phyloP scores from a whole-genome alignment of 2,888 invertebrate genomes.

The Morpho deidamia region DNA sequence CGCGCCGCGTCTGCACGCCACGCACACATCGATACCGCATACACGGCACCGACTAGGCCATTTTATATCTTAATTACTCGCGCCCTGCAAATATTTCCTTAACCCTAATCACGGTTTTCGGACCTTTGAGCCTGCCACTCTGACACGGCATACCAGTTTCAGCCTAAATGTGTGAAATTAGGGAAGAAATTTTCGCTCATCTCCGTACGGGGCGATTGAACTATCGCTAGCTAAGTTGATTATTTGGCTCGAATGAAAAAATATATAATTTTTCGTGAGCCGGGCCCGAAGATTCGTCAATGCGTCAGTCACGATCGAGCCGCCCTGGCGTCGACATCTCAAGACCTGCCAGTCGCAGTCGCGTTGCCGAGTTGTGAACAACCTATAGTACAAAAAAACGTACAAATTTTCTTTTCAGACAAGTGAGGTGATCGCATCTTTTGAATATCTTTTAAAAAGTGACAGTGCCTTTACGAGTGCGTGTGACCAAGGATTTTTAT shows the following conservation, averaged over 20 bases:
- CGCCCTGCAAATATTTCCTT: constrained; percentile 27
- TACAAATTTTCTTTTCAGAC: constrained; percentile 60
- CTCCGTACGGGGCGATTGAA: constrained; percentile 60
- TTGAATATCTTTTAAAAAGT: constrained; percentile 36
- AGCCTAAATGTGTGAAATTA: constrained; percentile 34
- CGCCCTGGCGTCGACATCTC: constrained; percentile 64
- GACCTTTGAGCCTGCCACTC: constrained; percentile 4
- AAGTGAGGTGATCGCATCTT: constrained; percentile 63
- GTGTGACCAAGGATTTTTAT: constrained; percentile 37
- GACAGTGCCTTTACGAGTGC: constrained; percentile 62
- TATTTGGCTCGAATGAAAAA: constrained; percentile 71
- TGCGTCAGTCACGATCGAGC: constrained; percentile 70
- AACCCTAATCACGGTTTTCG: constrained; percentile 14
- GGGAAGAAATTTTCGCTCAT: constrained; percentile 31
- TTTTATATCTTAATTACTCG: constrained; percentile 61
- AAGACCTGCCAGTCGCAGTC: constrained; percentile 49
- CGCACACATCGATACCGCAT: constrained; percentile 47
- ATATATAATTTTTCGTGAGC: constrained; percentile 70
- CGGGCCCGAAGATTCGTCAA: constrained; percentile 70
- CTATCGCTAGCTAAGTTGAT: constrained; percentile 73
- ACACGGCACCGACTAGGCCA: constrained; percentile 40
- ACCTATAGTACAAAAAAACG: constrained; percentile 73
- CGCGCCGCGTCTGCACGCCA: constrained; percentile 50
- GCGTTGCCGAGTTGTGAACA: constrained; percentile 65
- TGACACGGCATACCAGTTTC: constrained; percentile 29